phyloP scores from a whole-genome alignment of 2,797 vertebrate species.

The Sebastes nivosus region DNA sequence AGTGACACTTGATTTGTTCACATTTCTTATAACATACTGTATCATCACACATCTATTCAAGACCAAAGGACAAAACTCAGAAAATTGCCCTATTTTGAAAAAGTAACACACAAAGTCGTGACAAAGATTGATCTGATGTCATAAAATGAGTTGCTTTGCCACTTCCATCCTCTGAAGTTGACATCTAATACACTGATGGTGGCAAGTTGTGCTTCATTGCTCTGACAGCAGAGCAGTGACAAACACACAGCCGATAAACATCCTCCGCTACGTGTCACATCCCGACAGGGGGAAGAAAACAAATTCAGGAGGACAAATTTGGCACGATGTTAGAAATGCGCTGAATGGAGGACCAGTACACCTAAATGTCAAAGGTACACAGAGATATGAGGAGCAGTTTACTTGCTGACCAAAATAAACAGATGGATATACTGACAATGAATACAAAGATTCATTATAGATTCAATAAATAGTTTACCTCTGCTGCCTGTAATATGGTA shows the following conservation, averaged over 20 bases:
- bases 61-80: not conserved
- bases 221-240: constrained; percentile 67
- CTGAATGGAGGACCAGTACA: not conserved
- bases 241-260: constrained; percentile 62
- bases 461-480: not conserved
- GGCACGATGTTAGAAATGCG: constrained; percentile 38
- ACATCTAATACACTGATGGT: constrained; percentile 57
- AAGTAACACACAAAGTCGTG: constrained; percentile 16
- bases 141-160: constrained; percentile 49
- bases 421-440: not conserved
- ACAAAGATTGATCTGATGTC: constrained; percentile 57
- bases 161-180: constrained; percentile 46
- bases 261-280: constrained; percentile 50
- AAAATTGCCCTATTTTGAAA: constrained; percentile 18
- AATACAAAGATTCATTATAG: not conserved
- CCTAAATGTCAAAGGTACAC: not conserved
- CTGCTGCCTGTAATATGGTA: not conserved
- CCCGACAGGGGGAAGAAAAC: constrained; percentile 46
- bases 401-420: not conserved
- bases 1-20: not conserved
- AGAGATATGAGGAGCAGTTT: not conserved
- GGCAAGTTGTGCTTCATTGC: constrained; percentile 53
- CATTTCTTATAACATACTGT: not conserved
- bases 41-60: constrained; percentile 16
- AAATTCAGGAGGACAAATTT: constrained; percentile 31